phyloP scores from a whole-genome alignment of 2,113 vertebrate genomes.

The Murina feae region DNA sequence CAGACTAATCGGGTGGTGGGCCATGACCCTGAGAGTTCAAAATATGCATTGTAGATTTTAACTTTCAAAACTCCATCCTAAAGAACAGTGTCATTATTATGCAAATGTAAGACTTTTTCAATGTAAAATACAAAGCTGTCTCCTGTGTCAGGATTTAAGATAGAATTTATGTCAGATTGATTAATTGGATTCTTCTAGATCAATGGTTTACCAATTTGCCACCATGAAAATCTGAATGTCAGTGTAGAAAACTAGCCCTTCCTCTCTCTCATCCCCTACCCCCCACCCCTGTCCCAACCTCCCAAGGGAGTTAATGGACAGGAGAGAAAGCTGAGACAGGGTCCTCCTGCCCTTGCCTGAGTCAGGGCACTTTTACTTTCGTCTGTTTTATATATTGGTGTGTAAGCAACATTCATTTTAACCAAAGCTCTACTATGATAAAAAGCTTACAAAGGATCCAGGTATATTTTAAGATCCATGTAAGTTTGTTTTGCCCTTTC shows the following conservation, averaged over 20 bases:
- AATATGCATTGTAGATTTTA: neutral
- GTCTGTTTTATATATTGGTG: neutral
- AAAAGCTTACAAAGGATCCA: neutral
- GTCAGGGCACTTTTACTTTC: neutral
- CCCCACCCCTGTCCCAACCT: no score
- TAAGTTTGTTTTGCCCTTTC: slow-evolving; percentile 4
- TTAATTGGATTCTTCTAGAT: neutral
- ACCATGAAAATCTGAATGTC: neutral
- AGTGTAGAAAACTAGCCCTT: neutral
- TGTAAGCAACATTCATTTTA: neutral
- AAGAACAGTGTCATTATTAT: neutral
- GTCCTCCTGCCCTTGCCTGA: neutral
- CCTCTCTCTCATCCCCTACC: no score
- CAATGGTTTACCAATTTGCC: neutral
- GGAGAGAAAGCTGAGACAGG: neutral
- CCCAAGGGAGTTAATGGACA: neutral
- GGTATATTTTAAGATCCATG: neutral
- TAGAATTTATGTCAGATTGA: neutral
- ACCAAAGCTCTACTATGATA: neutral
- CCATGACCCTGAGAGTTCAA: neutral
- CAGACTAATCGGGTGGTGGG: slow-evolving; percentile 13
- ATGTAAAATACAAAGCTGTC: neutral
- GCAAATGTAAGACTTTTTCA: neutral
- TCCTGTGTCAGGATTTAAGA: neutral
- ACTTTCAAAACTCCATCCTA: neutral